phyloP scores from a whole-genome alignment of 2,113 vertebrate genomes.

The Stigmatopora nigra region DNA sequence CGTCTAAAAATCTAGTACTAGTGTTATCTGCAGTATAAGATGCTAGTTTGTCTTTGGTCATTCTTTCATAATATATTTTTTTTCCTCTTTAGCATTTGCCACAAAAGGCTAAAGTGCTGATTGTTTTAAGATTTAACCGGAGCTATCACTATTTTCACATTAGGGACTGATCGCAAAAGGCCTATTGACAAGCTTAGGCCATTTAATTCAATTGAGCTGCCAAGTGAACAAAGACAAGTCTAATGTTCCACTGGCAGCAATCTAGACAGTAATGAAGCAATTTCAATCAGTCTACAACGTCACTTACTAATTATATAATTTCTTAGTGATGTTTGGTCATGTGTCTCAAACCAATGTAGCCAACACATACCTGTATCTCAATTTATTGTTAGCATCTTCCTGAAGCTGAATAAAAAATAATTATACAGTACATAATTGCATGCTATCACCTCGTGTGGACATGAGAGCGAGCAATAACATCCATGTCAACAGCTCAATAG shows the following conservation, averaged over 20 bases:
- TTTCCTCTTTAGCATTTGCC: too few species aligned
- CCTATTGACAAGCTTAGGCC: constrained; percentile 14
- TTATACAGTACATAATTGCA: background rate
- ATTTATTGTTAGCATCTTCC: constrained; percentile 13
- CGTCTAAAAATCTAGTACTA: constrained; percentile 22
- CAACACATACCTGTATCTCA: constrained; percentile 1
- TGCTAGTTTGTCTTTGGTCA: too few species aligned
- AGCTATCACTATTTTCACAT: constrained; percentile 18
- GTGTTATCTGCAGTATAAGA: constrained; percentile 17
- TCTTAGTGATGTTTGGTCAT: constrained; percentile 15
- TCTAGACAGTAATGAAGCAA: constrained; percentile 38
- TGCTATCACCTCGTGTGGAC: background rate
- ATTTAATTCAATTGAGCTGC: constrained; percentile 14
- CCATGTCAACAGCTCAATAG: background rate
- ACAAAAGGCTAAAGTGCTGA: constrained; percentile 12
- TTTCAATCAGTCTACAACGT: constrained; percentile 42
- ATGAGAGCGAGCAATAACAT: background rate
- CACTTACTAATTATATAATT: constrained; percentile 28
- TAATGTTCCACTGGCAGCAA: constrained; percentile 35
- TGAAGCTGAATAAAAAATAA: constrained; percentile 12
- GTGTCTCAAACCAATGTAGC: constrained; percentile 19
- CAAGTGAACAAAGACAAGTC: constrained; percentile 32
- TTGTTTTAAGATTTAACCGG: constrained; percentile 45
- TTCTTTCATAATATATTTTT: too few species aligned
- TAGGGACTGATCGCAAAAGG: constrained; percentile 14